These are phyloP conservation scores for Pseudobourletiella spinata DNA, from an alignment of 1,140 invertebrate genomes.

Conservation along the genomic window DNA sequence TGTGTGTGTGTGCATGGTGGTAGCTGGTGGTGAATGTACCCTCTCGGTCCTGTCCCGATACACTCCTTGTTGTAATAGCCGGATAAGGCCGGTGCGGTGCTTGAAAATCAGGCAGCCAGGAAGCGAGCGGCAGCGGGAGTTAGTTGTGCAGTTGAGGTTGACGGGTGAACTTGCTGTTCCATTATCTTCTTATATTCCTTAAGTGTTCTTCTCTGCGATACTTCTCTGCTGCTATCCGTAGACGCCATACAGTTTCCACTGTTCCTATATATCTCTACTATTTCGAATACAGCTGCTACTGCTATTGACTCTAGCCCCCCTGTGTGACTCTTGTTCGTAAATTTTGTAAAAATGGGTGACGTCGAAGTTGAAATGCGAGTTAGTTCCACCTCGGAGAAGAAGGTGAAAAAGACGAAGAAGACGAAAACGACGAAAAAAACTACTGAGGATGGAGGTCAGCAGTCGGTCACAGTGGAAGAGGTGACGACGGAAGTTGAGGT, in stretches of 20 bases:
- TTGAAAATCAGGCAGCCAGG: too few relatives aligned
- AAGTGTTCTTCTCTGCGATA: neutral
- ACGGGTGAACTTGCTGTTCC: neutral
- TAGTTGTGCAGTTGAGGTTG: slow-evolving; percentile 3
- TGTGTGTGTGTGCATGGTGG: too few relatives aligned
- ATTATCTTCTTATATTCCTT: neutral
- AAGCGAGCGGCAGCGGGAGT: too few relatives aligned
- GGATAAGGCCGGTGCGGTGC: too few relatives aligned
- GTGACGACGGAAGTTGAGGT: slow-evolving; percentile 46
- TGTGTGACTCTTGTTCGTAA: too few relatives aligned
- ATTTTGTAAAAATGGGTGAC: slow-evolving; percentile 57
- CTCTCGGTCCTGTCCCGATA: too few relatives aligned
- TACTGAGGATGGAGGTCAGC: slow-evolving; percentile 49
- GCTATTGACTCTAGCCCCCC: neutral
- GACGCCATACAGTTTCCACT: neutral
- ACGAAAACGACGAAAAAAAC: slow-evolving; percentile 54
- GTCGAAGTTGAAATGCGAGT: slow-evolving; percentile 74
- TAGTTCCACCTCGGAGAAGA: slow-evolving; percentile 54
- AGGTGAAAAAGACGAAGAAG: slow-evolving; percentile 82
- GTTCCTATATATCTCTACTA: neutral
- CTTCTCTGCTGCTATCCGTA: neutral
- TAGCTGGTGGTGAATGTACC: too few relatives aligned
- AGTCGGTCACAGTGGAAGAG: slow-evolving; percentile 67
- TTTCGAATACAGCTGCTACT: neutral
- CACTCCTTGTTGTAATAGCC: too few relatives aligned